These are phyloP conservation scores for Himantopus leucocephalus DNA, from an alignment of 2,113 vertebrate genomes.

Conservation along the genomic window DNA sequence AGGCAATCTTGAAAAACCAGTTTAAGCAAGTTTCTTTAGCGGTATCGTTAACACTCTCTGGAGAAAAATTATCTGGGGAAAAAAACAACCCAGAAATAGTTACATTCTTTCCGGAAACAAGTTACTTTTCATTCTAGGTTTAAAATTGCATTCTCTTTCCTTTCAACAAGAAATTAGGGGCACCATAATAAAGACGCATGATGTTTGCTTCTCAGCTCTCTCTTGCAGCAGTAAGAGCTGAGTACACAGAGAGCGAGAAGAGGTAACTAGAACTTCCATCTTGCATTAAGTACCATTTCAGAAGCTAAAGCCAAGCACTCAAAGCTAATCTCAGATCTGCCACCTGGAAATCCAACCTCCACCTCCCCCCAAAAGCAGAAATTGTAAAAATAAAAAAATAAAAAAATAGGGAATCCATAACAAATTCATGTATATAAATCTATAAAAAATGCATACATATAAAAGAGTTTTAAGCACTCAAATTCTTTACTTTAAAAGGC, in stretches of 20 bases:
- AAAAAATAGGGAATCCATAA: neutral
- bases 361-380: neutral
- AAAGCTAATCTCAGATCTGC: neutral
- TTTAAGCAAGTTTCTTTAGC: slow-evolving; percentile 98
- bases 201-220: neutral
- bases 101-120: neutral
- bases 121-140: neutral
- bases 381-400: neutral
- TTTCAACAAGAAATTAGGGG: neutral
- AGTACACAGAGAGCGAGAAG: neutral
- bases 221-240: neutral
- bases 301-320: neutral
- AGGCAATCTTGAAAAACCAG: slow-evolving; percentile 99
- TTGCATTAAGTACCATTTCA: neutral
- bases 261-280: neutral
- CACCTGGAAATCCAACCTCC: neutral
- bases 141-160: neutral
- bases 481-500: neutral
- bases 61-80: slow-evolving; percentile 85
- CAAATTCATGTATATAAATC: neutral
- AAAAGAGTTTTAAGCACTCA: neutral
- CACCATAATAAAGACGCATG: neutral
- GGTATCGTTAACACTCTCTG: slow-evolving; percentile 89
- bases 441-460: neutral
- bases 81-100: neutral